Evolutionary conservation across 2,797 vertebrate genomes (phyloP).

Genomic region (Cephalopachus bancanus): DNA sequence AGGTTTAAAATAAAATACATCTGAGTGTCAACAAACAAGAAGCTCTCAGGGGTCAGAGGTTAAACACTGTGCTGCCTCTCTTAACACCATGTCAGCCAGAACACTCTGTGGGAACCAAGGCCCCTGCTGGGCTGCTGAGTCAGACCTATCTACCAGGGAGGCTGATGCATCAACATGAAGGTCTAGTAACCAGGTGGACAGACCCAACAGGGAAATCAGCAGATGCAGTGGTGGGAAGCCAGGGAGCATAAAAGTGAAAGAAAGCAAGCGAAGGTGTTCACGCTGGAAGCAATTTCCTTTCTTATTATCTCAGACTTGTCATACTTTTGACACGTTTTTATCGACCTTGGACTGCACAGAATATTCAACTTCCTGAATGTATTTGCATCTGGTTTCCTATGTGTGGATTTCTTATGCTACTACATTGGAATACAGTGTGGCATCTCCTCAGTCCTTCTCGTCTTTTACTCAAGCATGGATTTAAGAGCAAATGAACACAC

Average conservation of each 20-base stretch:
- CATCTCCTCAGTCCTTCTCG: neutral
- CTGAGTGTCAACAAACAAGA: neutral
- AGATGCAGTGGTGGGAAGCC: neutral
- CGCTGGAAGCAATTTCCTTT: conserved; percentile 27
- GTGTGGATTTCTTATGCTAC: neutral
- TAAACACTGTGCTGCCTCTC: neutral
- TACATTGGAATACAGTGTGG: neutral
- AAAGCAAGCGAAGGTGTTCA: neutral
- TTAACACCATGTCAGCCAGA: neutral
- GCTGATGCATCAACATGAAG: neutral
- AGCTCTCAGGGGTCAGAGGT: neutral
- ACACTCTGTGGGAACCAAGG: neutral
- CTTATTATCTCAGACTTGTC: conserved; percentile 26
- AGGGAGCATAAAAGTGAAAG: neutral
- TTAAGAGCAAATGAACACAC: conserved; percentile 11
- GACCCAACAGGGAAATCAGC: neutral
- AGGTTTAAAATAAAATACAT: conserved; percentile 10
- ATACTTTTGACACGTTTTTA: conserved; percentile 53
- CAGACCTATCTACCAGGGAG: neutral
- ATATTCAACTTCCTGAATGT: conserved; percentile 48
- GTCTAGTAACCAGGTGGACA: neutral
- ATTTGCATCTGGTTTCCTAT: neutral
- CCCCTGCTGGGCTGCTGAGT: neutral
- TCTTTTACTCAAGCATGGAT: neutral
- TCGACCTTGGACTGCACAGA: neutral